Conservation (phyloP, 37 sponge, comb jelly and placozoan genomes). For the Chondrosia reniformis region DNA sequence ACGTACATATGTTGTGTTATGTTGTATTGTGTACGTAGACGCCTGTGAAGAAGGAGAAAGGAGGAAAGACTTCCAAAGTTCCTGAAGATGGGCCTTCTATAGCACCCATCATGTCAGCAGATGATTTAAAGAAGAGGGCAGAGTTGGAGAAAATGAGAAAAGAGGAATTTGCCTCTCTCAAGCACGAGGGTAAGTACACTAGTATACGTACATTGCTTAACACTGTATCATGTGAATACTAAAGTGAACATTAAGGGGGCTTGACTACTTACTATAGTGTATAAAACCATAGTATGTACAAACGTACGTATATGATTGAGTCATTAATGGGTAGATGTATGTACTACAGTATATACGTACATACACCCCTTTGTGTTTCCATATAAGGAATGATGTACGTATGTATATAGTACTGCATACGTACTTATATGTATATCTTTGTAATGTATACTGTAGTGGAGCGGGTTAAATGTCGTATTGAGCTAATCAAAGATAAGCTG, state of each 20-base stretch:
- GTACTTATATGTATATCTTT: slow-evolving; percentile 1
- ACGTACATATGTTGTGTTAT: background rate
- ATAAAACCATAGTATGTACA: no score
- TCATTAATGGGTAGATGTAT: background rate
- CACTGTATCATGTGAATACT: no score
- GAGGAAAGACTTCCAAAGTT: slow-evolving; percentile 6
- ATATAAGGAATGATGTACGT: background rate
- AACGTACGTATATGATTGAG: no score
- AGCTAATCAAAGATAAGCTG: slow-evolving; percentile 1
- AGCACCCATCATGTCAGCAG: slow-evolving; percentile 11
- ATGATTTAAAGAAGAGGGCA: slow-evolving; percentile 26
- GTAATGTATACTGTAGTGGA: background rate
- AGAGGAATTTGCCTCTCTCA: slow-evolving; percentile 46
- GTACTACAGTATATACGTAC: background rate
- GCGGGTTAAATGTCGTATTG: slow-evolving; percentile 14
- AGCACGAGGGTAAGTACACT: slow-evolving; percentile 39
- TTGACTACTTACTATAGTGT: no score
- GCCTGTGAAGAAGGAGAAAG: slow-evolving; percentile 3
- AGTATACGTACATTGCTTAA: background rate
- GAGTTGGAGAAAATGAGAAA: slow-evolving; percentile 30
- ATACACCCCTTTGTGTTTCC: background rate
- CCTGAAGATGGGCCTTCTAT: background rate
- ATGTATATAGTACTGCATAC: background rate
- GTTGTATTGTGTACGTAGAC: background rate
- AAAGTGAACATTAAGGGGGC: no score